These are phyloP conservation scores for Neoitamus cyanurus DNA, from an alignment of 2,888 invertebrate genomes.

Conservation along the genomic window DNA sequence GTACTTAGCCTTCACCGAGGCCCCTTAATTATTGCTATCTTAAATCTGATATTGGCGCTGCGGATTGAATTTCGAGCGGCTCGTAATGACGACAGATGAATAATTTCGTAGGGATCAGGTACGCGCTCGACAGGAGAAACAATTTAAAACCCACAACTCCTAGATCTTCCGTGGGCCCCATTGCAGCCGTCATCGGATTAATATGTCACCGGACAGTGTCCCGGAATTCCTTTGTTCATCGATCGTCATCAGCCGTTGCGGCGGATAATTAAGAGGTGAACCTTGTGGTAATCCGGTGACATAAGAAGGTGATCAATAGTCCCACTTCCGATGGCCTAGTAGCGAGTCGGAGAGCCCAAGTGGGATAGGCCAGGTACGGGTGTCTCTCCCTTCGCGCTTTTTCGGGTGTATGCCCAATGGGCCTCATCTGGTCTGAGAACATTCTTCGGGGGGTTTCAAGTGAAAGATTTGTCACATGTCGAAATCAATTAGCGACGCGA, in stretches of 20 bases:
- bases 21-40: slow-evolving; percentile 8
- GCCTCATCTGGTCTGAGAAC: not conserved
- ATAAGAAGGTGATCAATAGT: slow-evolving; percentile 21
- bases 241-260: not conserved
- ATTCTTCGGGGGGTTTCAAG: slow-evolving; percentile 48
- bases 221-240: not conserved
- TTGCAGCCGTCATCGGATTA: not conserved
- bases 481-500: slow-evolving; percentile 64
- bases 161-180: no score
- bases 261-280: not conserved
- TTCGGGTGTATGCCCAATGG: not conserved
- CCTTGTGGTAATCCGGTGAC: slow-evolving; percentile 27
- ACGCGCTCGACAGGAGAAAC: not conserved
- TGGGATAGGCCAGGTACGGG: not conserved
- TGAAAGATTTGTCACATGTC: slow-evolving; percentile 65
- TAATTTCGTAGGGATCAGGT: slow-evolving; percentile 13
- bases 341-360: not conserved
- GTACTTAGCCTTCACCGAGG: slow-evolving; percentile 26
- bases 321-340: slow-evolving; percentile 6
- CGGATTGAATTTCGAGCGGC: slow-evolving; percentile 6
- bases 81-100: slow-evolving; percentile 24
- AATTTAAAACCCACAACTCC: not conserved
- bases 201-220: not conserved
- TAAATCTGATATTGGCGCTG: slow-evolving; percentile 31
- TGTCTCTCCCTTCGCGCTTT: not conserved